Evolutionary conservation across 2,797 vertebrate species (phyloP).

Genomic region (Danio aesculapii): DNA sequence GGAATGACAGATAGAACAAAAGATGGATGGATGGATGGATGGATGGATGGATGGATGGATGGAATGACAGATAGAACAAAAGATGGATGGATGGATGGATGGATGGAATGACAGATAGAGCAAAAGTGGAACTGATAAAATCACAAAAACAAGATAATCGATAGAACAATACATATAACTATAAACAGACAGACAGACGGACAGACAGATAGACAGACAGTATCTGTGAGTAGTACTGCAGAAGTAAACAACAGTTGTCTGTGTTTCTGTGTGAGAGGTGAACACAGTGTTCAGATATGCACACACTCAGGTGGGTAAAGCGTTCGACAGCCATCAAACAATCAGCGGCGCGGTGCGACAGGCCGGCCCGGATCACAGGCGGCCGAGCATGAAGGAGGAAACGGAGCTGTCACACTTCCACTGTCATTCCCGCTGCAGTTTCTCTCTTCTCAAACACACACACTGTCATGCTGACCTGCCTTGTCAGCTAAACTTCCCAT

Average conservation of each 20-base stretch:
- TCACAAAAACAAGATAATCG: background rate
- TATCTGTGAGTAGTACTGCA: background rate
- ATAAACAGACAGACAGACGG: too few species aligned
- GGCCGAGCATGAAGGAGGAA: conserved; percentile 56
- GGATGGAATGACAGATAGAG: too few species aligned
- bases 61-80: too few species aligned
- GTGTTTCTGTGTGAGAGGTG: background rate
- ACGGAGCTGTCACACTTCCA: conserved; percentile 49
- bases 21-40: too few species aligned
- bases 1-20: too few species aligned
- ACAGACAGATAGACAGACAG: background rate
- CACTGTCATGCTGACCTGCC: conserved; percentile 44
- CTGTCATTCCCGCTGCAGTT: conserved; percentile 35
- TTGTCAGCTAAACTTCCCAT: conserved; percentile 53
- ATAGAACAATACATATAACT: too few species aligned
- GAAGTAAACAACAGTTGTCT: conserved; percentile 7
- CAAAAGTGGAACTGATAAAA: background rate
- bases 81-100: too few species aligned
- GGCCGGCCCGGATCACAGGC: conserved; percentile 49
- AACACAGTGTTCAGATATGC: conserved; percentile 37
- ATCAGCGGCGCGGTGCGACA: conserved; percentile 27
- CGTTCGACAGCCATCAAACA: conserved; percentile 55
- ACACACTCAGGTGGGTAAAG: conserved; percentile 49
- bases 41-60: too few species aligned
- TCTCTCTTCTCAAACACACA: conserved; percentile 25